Conservation (phyloP, 2,113 vertebrate species). For the Mugil cephalus region DNA sequence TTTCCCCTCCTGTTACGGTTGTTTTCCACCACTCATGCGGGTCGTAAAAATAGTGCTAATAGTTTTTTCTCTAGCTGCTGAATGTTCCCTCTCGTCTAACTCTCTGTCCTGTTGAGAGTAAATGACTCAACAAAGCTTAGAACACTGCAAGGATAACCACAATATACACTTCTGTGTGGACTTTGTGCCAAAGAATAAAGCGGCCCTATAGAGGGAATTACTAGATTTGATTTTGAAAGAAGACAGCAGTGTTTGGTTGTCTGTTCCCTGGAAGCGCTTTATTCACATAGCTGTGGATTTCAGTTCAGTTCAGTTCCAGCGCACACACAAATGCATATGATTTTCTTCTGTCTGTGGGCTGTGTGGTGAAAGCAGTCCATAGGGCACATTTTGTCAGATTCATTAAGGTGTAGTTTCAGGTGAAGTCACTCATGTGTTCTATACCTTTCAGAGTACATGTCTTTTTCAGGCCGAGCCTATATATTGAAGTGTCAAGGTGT, state of each 20-base stretch:
- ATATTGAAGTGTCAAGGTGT: no score
- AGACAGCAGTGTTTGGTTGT: background rate
- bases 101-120: background rate
- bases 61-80: background rate
- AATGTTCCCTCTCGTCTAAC: constrained; percentile 5
- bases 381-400: background rate
- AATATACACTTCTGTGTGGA: background rate
- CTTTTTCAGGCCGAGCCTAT: background rate
- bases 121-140: constrained; percentile 5
- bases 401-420: background rate
- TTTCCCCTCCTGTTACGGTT: background rate
- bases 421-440: background rate
- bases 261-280: background rate
- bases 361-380: background rate
- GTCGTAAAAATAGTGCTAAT: constrained; percentile 15
- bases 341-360: background rate
- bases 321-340: background rate
- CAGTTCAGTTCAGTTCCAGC: background rate
- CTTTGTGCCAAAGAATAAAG: constrained; percentile 8
- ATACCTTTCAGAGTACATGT: no score
- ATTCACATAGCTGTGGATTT: constrained; percentile 3
- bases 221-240: background rate
- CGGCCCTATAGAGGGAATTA: background rate
- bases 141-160: background rate
- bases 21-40: constrained; percentile 14